Evolutionary conservation across 2,797 vertebrate species (phyloP).

Genomic region (Pempheris klunzingeri): DNA sequence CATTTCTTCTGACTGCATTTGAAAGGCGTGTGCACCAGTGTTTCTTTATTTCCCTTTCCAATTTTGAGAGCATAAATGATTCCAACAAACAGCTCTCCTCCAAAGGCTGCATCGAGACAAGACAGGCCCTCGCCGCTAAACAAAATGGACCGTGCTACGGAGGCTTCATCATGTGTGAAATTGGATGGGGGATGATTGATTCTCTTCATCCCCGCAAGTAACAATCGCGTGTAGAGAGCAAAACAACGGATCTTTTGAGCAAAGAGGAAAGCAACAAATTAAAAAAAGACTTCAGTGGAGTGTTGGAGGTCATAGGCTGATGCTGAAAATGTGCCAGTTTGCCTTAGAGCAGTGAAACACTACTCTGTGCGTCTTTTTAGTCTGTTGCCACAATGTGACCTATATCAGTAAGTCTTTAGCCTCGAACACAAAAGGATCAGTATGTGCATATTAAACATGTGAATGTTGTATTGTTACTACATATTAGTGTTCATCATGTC

Average conservation of each 20-base stretch:
- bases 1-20: not conserved
- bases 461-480: slow-evolving; percentile 6
- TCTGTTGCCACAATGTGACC: slow-evolving; percentile 52
- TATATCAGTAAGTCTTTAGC: slow-evolving; percentile 41
- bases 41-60: slow-evolving; percentile 9
- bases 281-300: slow-evolving; percentile 34
- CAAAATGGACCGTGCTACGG: slow-evolving; percentile 27
- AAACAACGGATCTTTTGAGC: slow-evolving; percentile 57
- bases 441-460: slow-evolving; percentile 18
- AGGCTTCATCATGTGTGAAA: slow-evolving; percentile 66
- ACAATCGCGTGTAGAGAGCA: not conserved
- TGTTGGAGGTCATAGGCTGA: slow-evolving; percentile 38
- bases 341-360: slow-evolving; percentile 47
- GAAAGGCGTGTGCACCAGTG: not conserved
- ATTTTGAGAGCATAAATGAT: slow-evolving; percentile 21
- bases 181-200: slow-evolving; percentile 57
- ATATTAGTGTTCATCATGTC: not conserved
- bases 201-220: slow-evolving; percentile 33
- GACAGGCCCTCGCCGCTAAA: slow-evolving; percentile 19
- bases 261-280: slow-evolving; percentile 16
- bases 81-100: slow-evolving; percentile 32
- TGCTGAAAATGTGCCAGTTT: slow-evolving; percentile 44
- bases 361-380: slow-evolving; percentile 23
- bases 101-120: not conserved
- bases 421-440: slow-evolving; percentile 51